phyloP scores from a whole-genome alignment of 2,113 vertebrate species.

The Motacilla tschutschensis region DNA sequence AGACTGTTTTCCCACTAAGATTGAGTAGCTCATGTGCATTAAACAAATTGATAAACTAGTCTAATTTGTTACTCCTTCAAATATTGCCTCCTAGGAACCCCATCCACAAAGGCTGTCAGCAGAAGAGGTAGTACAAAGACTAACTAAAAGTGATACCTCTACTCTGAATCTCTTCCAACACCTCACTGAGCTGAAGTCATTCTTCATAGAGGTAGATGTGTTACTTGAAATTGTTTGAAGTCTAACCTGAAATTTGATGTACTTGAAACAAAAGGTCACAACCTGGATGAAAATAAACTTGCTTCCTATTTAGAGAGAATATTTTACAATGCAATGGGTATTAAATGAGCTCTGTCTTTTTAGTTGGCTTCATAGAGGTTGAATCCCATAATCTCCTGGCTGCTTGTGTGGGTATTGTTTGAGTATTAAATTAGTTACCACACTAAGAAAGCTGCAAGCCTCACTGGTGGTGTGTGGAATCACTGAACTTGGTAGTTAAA shows the following conservation, averaged over 20 bases:
- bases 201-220: slow-evolving; percentile 90
- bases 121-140: slow-evolving; percentile 89
- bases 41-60: neutral
- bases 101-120: slow-evolving; percentile 89
- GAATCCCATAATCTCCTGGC: neutral
- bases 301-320: neutral
- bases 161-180: slow-evolving; percentile 89
- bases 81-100: slow-evolving; percentile 81
- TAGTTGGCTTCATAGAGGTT: neutral
- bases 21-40: neutral
- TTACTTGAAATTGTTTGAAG: neutral
- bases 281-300: neutral
- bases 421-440: neutral
- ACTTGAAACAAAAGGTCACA: neutral
- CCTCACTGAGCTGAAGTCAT: slow-evolving; percentile 91
- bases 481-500: neutral
- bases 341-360: neutral
- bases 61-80: neutral
- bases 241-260: neutral
- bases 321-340: neutral
- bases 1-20: neutral
- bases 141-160: slow-evolving; percentile 81
- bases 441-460: neutral
- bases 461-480: neutral
- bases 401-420: neutral